Conservation (phyloP, 2,797 vertebrate species). For the Zenarchopterus dispar region DNA sequence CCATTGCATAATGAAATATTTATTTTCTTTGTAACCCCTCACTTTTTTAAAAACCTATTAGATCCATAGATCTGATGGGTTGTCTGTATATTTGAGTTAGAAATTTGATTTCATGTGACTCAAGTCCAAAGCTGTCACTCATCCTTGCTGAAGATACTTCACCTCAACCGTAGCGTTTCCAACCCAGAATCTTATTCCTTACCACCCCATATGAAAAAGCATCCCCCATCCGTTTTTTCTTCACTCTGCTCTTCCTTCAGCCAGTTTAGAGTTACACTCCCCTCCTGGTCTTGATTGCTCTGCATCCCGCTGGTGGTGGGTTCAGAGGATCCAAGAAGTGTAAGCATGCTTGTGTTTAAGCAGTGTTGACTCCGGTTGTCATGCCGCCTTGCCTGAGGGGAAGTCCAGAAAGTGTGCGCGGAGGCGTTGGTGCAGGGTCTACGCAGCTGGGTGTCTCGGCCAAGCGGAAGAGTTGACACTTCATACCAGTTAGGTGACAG, state of each 20-base stretch:
- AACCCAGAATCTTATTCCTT: conserved; percentile 52
- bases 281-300: conserved; percentile 46
- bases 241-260: conserved; percentile 43
- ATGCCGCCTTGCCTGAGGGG: conserved; percentile 67
- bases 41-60: too few species aligned
- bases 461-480: conserved; percentile 48
- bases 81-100: neutral
- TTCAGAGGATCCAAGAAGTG: conserved; percentile 64
- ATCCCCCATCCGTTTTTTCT: conserved; percentile 77
- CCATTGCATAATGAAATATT: too few species aligned
- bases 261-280: conserved; percentile 74
- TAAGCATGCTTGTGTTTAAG: conserved; percentile 72
- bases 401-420: conserved; percentile 61
- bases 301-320: conserved; percentile 43
- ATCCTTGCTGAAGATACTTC: conserved; percentile 58
- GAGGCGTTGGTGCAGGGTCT: conserved; percentile 63
- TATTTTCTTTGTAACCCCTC: too few species aligned
- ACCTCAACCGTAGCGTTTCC: conserved; percentile 64
- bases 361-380: conserved; percentile 70
- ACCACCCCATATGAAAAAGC: conserved; percentile 53
- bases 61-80: too few species aligned
- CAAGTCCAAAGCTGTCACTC: conserved; percentile 32
- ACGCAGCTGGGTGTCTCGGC: conserved; percentile 73
- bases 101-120: conserved; percentile 31
- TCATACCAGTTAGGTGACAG: conserved; percentile 58